Percentiles rank a stretch among this genome's conserved stretches.
Evolutionary conservation across 2,888 invertebrate genomes (phyloP).

Genomic region (Caenorhabditis angaria): DNA sequence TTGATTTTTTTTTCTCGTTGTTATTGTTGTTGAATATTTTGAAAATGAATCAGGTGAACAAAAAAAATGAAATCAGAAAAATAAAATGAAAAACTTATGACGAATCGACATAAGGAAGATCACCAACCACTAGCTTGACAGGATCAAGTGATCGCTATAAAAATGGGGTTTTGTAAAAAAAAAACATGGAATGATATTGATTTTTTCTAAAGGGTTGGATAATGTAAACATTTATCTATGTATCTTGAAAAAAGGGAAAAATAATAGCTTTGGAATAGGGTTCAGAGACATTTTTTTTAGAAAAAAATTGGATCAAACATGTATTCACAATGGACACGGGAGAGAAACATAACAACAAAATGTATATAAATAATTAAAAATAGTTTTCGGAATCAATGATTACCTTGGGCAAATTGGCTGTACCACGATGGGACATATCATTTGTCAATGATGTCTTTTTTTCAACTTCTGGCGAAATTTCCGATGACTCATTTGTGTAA

Average conservation of each 20-base stretch:
- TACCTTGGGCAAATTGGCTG: constrained; percentile 42
- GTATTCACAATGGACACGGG: background rate
- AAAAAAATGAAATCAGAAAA: background rate
- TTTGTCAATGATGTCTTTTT: constrained; percentile 43
- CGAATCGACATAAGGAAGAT: constrained; percentile 67
- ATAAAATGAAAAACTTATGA: constrained; percentile 25
- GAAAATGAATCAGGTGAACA: background rate
- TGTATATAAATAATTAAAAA: constrained; percentile 12
- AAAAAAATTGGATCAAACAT: constrained; percentile 6
- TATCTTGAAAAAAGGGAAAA: constrained; percentile 5
- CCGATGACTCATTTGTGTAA: constrained; percentile 43
- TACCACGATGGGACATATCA: constrained; percentile 38
- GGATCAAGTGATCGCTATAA: constrained; percentile 64
- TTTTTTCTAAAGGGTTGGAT: constrained; percentile 8
- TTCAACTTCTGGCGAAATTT: constrained; percentile 44
- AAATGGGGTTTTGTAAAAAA: no score
- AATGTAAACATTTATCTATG: constrained; percentile 4
- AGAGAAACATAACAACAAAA: background rate
- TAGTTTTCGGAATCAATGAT: constrained; percentile 45
- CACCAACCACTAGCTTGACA: constrained; percentile 66
- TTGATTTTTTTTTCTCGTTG: background rate
- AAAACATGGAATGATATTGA: background rate
- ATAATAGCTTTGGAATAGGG: constrained; percentile 21
- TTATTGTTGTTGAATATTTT: background rate
- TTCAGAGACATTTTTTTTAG: no score